Percentiles rank a stretch among this genome's conserved stretches.
These are phyloP conservation scores for Dyspetes luteomarginatus DNA, from an alignment of 2,888 invertebrate genomes.

Conservation along the genomic window DNA sequence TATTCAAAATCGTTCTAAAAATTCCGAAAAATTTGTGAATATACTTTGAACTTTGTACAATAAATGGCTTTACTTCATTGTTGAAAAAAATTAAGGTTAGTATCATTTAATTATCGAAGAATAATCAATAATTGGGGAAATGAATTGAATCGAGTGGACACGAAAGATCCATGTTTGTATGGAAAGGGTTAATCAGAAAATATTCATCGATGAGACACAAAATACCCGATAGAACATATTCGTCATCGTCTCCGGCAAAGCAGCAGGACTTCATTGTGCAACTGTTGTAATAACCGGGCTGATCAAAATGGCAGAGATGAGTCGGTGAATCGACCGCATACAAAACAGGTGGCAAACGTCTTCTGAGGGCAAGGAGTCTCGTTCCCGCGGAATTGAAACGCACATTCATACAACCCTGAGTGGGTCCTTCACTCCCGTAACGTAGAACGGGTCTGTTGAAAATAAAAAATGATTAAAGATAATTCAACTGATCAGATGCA, in stretches of 20 bases:
- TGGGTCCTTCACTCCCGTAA: slow-evolving; percentile 86
- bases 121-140: too few species aligned
- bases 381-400: slow-evolving; percentile 93
- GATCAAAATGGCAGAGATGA: slow-evolving; percentile 94
- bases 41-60: too few species aligned
- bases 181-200: too few species aligned
- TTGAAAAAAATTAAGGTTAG: too few species aligned
- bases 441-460: slow-evolving; percentile 87
- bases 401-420: slow-evolving; percentile 95
- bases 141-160: too few species aligned
- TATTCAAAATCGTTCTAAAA: too few species aligned
- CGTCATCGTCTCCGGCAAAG: slow-evolving; percentile 95
- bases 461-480: slow-evolving; percentile 2
- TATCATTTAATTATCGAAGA: too few species aligned
- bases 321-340: slow-evolving; percentile 89
- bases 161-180: too few species aligned
- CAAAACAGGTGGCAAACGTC: slow-evolving; percentile 94
- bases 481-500: too few species aligned
- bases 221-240: slow-evolving; percentile 92
- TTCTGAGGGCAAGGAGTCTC: slow-evolving; percentile 91
- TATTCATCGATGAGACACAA: too few species aligned
- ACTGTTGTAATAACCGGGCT: slow-evolving; percentile 96
- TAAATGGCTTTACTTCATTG: too few species aligned
- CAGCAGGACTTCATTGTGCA: slow-evolving; percentile 99
- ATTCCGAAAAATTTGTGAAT: too few species aligned